Evolutionary conservation across 2,888 invertebrate genomes (phyloP).

Genomic region (Callimorpha dominula): DNA sequence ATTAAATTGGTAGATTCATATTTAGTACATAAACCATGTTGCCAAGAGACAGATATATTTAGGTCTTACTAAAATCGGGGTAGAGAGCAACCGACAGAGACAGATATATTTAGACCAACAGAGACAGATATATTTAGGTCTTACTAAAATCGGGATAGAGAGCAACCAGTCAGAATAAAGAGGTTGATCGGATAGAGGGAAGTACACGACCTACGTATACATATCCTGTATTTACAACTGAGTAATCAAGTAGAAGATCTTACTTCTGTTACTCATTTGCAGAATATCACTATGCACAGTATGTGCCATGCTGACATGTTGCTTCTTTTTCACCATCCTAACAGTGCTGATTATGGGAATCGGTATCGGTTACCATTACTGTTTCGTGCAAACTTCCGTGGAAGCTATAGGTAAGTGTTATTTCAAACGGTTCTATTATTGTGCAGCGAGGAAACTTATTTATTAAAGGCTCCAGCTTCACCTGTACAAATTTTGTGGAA

Average conservation of each 20-base stretch:
- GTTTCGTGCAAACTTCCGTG: constrained; percentile 72
- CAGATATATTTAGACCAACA: too few species aligned
- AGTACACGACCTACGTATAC: neutral
- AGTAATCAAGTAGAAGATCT: neutral
- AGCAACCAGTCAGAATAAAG: neutral
- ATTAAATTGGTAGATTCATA: too few species aligned
- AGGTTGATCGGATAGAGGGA: neutral
- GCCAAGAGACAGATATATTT: too few species aligned
- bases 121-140: too few species aligned
- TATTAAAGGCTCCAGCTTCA: neutral
- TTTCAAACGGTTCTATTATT: neutral
- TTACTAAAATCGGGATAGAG: too few species aligned
- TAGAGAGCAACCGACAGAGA: too few species aligned
- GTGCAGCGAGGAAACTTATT: neutral
- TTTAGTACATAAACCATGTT: too few species aligned
- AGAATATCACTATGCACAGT: constrained; percentile 80
- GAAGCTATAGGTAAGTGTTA: constrained; percentile 68
- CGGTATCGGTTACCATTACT: constrained; percentile 81
- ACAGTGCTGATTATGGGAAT: constrained; percentile 72
- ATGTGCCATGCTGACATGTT: constrained; percentile 76
- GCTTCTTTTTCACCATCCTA: constrained; percentile 71
- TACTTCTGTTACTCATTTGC: constrained; percentile 37
- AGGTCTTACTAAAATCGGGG: too few species aligned
- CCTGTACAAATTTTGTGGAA: too few species aligned
- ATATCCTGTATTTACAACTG: neutral